A percentile compares a stretch with the other conserved stretches of the same genome.
These are phyloP conservation scores for Cairina moschata DNA, from an alignment of 2,113 vertebrate genomes.

Conservation along the genomic window DNA sequence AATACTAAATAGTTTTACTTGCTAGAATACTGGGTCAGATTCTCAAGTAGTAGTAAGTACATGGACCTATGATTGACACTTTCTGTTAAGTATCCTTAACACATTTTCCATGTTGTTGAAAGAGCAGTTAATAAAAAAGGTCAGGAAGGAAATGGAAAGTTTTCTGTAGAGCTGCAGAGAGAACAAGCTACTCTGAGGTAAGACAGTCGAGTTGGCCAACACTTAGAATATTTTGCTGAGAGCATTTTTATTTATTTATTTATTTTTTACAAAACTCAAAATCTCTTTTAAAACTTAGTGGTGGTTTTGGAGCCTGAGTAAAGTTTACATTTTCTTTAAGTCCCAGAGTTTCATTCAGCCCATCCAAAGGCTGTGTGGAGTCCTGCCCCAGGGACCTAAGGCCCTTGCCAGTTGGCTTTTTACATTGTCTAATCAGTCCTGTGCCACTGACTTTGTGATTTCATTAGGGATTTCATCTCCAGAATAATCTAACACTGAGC, in stretches of 20 bases:
- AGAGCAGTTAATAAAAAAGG: neutral
- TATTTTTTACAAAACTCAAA: neutral
- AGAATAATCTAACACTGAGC: neutral
- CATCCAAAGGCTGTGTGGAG: neutral
- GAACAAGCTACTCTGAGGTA: neutral
- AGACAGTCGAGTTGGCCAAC: neutral
- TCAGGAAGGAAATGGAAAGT: neutral
- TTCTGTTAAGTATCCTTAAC: neutral
- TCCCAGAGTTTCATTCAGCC: neutral
- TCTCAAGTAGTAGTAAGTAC: neutral
- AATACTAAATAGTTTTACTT: neutral
- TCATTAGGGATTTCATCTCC: neutral
- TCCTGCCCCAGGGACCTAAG: neutral
- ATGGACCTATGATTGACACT: rapidly evolving
- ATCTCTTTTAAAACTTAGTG: neutral
- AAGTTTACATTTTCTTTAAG: neutral
- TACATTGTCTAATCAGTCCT: neutral
- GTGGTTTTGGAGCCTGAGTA: neutral
- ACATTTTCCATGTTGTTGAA: neutral
- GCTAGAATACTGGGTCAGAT: neutral
- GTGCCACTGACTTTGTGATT: neutral
- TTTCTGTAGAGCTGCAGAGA: neutral
- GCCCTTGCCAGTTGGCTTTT: neutral
- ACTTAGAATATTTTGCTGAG: neutral
- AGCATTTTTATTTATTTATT: too few relatives aligned